Evolutionary conservation across 2,888 invertebrate species (phyloP).

Genomic region (Cyrtodaria siliqua): DNA sequence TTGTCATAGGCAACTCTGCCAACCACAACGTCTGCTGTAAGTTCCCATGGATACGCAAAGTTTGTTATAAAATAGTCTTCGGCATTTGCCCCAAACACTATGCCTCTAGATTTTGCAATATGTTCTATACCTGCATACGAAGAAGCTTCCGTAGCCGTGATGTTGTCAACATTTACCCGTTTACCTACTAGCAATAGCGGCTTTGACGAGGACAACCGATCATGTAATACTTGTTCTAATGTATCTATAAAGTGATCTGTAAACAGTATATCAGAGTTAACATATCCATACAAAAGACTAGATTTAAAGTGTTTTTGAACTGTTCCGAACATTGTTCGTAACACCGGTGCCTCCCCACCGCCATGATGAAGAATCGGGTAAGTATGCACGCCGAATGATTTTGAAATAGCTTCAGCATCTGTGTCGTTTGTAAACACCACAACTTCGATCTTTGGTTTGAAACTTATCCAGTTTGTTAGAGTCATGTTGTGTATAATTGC

Average conservation of each 20-base stretch:
- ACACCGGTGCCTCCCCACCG: constrained; percentile 70
- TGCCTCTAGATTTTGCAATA: constrained; percentile 58
- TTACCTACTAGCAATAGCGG: constrained; percentile 61
- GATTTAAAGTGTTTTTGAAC: constrained; percentile 63
- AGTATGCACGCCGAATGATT: constrained; percentile 44
- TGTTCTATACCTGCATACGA: constrained; percentile 34
- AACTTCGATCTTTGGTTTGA: constrained; percentile 59
- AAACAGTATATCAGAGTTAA: constrained; percentile 79
- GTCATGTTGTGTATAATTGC: constrained; percentile 58
- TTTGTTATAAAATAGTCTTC: constrained; percentile 77
- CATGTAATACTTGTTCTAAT: constrained; percentile 44
- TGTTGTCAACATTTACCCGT: constrained; percentile 62
- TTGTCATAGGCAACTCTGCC: constrained; percentile 77
- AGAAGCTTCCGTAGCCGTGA: constrained; percentile 48
- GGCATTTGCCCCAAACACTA: constrained; percentile 68
- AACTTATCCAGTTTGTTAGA: constrained; percentile 64
- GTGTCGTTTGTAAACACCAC: constrained; percentile 67
- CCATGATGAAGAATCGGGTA: constrained; percentile 59
- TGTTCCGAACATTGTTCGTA: constrained; percentile 76
- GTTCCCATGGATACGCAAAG: constrained; percentile 70
- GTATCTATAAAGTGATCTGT: constrained; percentile 65
- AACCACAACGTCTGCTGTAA: constrained; percentile 73
- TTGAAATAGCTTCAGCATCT: constrained; percentile 28
- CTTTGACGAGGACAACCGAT: constrained; percentile 5
- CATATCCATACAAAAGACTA: constrained; percentile 73